Conservation (phyloP, 1,140 invertebrate genomes). For the Cydia splendana region DNA sequence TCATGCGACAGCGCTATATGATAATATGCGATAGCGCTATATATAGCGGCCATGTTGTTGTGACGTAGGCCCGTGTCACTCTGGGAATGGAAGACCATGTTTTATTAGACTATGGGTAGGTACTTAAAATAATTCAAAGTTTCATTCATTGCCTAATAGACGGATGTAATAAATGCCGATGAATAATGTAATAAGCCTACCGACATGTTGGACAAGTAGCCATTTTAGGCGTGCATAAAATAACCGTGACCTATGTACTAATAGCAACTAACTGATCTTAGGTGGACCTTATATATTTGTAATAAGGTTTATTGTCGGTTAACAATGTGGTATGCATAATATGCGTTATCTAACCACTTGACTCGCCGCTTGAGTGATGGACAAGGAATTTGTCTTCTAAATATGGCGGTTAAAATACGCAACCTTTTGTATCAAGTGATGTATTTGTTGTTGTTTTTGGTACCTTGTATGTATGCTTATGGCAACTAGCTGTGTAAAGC, state of each 20-base stretch:
- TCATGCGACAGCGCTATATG: too few relatives aligned
- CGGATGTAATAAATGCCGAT: slow-evolving; percentile 20
- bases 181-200: slow-evolving; percentile 12
- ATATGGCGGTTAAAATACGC: not conserved
- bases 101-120: too few relatives aligned
- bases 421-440: too few relatives aligned
- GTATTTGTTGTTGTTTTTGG: too few relatives aligned
- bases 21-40: too few relatives aligned
- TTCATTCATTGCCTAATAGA: not conserved
- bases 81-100: too few relatives aligned
- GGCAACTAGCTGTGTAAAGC: too few relatives aligned
- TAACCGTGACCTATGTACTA: not conserved
- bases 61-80: too few relatives aligned
- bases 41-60: too few relatives aligned
- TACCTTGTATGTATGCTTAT: too few relatives aligned
- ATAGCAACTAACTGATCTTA: not conserved
- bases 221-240: not conserved
- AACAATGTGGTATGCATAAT: not conserved
- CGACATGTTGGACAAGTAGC: not conserved
- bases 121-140: not conserved
- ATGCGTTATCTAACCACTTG: not conserved
- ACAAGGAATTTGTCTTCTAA: not conserved
- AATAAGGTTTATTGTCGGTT: too few relatives aligned
- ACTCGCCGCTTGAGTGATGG: not conserved
- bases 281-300: too few relatives aligned